Evolutionary conservation across 2,797 vertebrate species (phyloP).

Genomic region (Silurus lanzhouensis): DNA sequence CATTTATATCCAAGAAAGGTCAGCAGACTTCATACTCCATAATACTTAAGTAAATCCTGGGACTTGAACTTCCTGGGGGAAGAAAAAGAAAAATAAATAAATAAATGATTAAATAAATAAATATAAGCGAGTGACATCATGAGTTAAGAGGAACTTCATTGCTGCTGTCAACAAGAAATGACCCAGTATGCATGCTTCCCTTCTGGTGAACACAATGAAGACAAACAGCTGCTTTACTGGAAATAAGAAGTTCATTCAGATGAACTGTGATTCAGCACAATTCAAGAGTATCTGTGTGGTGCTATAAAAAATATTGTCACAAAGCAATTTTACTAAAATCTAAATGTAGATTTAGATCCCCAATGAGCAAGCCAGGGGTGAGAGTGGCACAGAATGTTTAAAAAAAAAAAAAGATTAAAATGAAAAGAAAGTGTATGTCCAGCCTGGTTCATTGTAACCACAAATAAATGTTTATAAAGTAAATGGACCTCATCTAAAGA

Average conservation of each 20-base stretch:
- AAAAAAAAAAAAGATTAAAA: background rate
- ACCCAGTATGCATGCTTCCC: background rate
- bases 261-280: conserved; percentile 3
- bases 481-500: background rate
- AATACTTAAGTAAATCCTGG: conserved; percentile 18
- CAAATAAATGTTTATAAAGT: background rate
- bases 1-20: conserved; percentile 24
- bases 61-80: background rate
- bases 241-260: background rate
- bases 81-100: background rate
- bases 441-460: background rate
- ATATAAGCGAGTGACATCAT: background rate
- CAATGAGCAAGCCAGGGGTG: background rate
- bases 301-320: background rate
- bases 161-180: conserved; percentile 2
- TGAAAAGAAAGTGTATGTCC: background rate
- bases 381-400: too few species aligned
- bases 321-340: background rate
- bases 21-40: conserved; percentile 36
- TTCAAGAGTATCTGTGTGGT: background rate
- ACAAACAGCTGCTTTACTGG: conserved; percentile 9
- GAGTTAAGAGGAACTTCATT: background rate
- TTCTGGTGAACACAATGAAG: conserved; percentile 8
- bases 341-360: background rate
- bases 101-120: background rate